phyloP scores from a whole-genome alignment of 2,113 vertebrate species.

The Conger conger region DNA sequence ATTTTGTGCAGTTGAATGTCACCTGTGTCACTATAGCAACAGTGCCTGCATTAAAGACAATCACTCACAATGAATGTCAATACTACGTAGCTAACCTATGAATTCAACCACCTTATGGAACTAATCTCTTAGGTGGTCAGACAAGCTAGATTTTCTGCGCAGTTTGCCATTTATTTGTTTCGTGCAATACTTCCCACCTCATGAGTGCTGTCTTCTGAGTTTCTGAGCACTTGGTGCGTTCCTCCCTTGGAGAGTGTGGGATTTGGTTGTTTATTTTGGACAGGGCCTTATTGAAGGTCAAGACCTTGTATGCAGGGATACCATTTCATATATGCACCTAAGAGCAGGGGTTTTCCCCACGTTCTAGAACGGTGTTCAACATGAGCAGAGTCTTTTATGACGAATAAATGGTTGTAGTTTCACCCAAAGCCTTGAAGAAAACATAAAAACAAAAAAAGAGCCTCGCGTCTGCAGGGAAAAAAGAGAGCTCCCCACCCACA shows the following conservation, averaged over 20 bases:
- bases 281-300: no score
- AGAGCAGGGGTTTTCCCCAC: no score
- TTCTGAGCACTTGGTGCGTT: background rate
- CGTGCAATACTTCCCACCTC: background rate
- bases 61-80: background rate
- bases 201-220: background rate
- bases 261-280: no score
- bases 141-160: background rate
- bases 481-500: background rate
- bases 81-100: background rate
- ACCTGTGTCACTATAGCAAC: background rate
- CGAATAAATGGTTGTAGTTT: no score
- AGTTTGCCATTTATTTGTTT: background rate
- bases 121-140: background rate
- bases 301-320: no score
- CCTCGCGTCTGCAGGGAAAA: slow-evolving; percentile 1
- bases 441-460: no score
- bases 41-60: background rate
- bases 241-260: no score
- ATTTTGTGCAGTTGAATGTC: background rate
- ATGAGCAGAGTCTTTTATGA: no score
- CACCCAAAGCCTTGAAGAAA: no score
- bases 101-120: background rate
- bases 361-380: no score
- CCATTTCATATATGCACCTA: no score